Base-by-base conservation (phyloP, 1,140 invertebrate genomes). In the Penaeus chinensis region DNA sequence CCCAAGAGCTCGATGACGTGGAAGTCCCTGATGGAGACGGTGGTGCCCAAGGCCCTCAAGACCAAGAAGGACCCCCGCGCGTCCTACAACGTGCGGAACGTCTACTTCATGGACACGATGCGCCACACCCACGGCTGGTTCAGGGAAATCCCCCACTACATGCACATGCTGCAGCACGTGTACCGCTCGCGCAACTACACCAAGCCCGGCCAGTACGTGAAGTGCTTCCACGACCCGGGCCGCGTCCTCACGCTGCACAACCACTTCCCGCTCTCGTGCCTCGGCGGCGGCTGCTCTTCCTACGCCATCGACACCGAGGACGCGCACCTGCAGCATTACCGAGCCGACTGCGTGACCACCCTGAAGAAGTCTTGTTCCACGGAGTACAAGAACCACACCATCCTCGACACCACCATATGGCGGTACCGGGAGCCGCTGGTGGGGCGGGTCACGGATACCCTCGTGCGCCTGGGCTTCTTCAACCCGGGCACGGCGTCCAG, bases 81-180 rank as follows among this genome's bases (percentile, higher is more conserved):
- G 0, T 97, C 96, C 11, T 98, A 97, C 92, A 98, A 98, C 92
- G 97, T 98, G 1, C 94, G 97, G 79, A 99, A 98, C 91, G 96
- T 98, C 3, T 99, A 99, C 93, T 99, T 98, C 92, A 94, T 99
- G 91, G 98, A 99, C 92, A 97, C 97, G 91, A 94, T 98, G 90
- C 93, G 94, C 27, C 96, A 97, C 91, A 94, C 95, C 83, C 96
- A 97, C 91, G 95, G 95, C 65, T 96, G 95, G 94, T 96, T 96
- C 92, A 95, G 95, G 90, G 96, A 96, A 90, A 96, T 97, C 89
- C 97, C 96, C 27, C 95, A 94, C 88, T 98, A 98, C 91, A 95
- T 98, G 95, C 97, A 98, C 92, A 98, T 98, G 97, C 92, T 98
- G 91, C 97, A 98, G 92, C 97, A 98, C 92, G 97, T 98, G 7